These are phyloP conservation scores for Riptortus pedestris DNA, from an alignment of 1,140 invertebrate species.

Conservation along the genomic window DNA sequence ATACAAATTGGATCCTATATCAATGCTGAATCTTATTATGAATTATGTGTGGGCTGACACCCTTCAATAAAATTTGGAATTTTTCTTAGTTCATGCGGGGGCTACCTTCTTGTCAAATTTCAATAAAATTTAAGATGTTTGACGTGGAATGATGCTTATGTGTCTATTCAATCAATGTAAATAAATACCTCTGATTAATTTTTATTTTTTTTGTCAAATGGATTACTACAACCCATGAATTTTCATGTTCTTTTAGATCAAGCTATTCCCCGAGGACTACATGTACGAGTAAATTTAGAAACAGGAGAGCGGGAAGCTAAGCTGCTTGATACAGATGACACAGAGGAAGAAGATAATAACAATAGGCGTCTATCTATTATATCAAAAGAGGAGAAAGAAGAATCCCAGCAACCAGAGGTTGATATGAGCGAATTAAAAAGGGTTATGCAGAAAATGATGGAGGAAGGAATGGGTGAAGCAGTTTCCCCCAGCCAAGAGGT, in stretches of 20 bases:
- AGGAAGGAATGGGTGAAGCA: slow-evolving; percentile 14
- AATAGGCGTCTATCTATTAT: background rate
- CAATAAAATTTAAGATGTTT: no score
- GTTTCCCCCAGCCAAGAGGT: slow-evolving; percentile 21
- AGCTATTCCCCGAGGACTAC: slow-evolving; percentile 57
- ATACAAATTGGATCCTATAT: no score
- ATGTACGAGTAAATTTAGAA: slow-evolving; percentile 60
- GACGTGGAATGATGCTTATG: no score
- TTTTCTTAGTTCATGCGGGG: no score
- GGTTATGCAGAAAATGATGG: slow-evolving; percentile 24
- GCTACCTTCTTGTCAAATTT: no score
- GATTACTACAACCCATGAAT: no score
- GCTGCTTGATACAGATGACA: slow-evolving; percentile 46
- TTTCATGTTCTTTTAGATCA: slow-evolving; percentile 51
- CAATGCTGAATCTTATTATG: no score
- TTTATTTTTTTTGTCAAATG: no score
- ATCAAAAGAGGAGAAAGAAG: background rate
- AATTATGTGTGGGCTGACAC: no score
- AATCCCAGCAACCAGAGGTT: background rate
- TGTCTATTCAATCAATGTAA: no score
- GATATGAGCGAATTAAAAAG: slow-evolving; percentile 29
- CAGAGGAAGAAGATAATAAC: slow-evolving; percentile 34
- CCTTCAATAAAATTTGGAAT: no score
- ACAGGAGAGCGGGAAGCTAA: slow-evolving; percentile 65
- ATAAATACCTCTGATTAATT: no score